Conservation (phyloP, 2,113 vertebrate genomes). For the Lathamus discolor region DNA sequence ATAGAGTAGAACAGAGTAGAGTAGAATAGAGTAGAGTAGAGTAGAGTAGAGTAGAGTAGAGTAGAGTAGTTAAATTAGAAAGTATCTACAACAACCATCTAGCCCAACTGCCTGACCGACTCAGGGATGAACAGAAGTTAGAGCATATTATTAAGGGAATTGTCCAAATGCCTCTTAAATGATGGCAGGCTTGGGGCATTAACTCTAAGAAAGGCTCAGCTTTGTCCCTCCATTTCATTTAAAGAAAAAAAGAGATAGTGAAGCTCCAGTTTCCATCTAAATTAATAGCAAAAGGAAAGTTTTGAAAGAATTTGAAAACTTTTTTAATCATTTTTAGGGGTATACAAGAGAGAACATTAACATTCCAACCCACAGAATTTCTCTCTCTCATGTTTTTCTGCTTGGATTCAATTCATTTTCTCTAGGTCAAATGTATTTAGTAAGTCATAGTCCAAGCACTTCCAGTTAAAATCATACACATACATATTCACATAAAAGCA, state of each 20-base stretch:
- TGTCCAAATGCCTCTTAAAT: neutral
- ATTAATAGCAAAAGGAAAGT: neutral
- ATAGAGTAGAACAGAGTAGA: neutral
- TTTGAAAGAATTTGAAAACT: neutral
- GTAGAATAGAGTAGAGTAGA: neutral
- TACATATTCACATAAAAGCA: neutral
- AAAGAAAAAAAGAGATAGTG: neutral
- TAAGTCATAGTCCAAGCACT: neutral
- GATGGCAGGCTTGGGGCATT: neutral
- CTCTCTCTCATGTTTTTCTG: neutral
- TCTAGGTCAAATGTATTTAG: conserved; percentile 13
- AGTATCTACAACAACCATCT: neutral
- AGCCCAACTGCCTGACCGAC: neutral
- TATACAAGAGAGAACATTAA: neutral
- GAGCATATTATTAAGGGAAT: neutral
- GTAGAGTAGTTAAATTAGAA: neutral
- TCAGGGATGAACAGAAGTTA: neutral
- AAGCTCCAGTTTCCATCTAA: neutral
- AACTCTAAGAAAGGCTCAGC: neutral
- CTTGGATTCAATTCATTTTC: neutral
- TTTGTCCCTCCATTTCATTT: neutral
- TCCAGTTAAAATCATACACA: neutral
- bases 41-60: neutral
- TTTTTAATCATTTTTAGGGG: neutral
- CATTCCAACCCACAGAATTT: neutral